Percentiles rank a stretch among this genome's conserved stretches.
phyloP scores from a whole-genome alignment of 2,113 vertebrate genomes.

The Pluvialis apricaria region DNA sequence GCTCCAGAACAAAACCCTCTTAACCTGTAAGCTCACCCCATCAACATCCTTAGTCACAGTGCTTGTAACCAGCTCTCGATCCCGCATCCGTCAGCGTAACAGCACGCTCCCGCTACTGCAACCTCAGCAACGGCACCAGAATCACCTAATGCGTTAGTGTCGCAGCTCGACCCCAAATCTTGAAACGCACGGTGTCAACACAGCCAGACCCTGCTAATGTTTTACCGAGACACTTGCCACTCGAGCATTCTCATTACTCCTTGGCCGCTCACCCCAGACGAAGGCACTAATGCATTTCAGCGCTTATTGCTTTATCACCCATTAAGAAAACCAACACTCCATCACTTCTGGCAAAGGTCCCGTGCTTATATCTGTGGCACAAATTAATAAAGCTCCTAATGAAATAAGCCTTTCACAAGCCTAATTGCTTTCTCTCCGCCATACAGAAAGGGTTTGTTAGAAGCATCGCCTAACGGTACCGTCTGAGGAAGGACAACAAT shows the following conservation, averaged over 20 bases:
- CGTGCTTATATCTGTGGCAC: accelerated
- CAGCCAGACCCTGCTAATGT: not conserved
- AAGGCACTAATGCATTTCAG: accelerated
- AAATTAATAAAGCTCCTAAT: not conserved
- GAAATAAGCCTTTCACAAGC: not conserved
- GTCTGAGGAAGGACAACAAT: not conserved
- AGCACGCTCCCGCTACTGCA: accelerated
- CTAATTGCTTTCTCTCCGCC: not conserved
- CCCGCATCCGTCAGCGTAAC: not conserved
- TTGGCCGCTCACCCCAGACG: not conserved
- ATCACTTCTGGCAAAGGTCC: not conserved
- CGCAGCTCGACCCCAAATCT: not conserved
- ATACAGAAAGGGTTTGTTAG: not conserved
- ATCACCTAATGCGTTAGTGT: accelerated
- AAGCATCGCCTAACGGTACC: accelerated
- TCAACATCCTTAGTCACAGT: not conserved
- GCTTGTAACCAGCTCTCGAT: not conserved
- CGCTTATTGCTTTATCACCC: not conserved
- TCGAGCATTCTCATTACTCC: not conserved
- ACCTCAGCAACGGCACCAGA: not conserved
- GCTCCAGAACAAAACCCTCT: not conserved
- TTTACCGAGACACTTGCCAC: not conserved
- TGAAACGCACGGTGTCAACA: not conserved
- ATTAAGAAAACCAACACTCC: not conserved
- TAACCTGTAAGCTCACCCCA: not conserved